Evolutionary conservation across 2,113 vertebrate genomes (phyloP), one percentile per base, ranked within the genome.

Genomic region (Pantherophis guttatus): DNA sequence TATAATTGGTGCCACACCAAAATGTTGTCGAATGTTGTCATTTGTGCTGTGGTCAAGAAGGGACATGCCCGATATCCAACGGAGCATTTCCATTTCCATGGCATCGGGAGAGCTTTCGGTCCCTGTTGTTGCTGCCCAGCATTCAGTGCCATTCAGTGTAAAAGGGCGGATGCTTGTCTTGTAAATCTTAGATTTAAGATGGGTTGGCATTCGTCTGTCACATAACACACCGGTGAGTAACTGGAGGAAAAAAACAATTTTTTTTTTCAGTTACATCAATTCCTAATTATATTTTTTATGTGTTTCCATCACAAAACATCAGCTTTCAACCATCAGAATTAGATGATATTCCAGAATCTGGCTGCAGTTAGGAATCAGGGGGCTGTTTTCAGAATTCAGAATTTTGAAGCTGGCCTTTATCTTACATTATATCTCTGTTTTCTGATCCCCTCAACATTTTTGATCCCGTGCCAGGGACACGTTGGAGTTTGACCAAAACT

Each of bases 391-490:
- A 62, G 91, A 90, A 90, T 58, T 17, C 44, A 33, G 53, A 62
- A 52, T 62, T 59, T 11, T 0, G 91, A 65, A 94, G 54, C 59
- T 70, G 52, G 26, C 93, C 55, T 23, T 59, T 94, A 23, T 54
- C 53, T 93, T 87, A 8, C 39, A 29, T 85, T 86, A 6, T 91
- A 93, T 94, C 91, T 94, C 93, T 94, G 92, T 24, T 94, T 93
- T 93, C 89, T 91, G 90, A 94, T 86, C 55, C 93, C 94, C 89
- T 90, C 59, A 44, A 92, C 48, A 48, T 13, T 62, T 86, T 91
- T 94, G 95, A 93, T 65, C 39, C 58, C 23, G 1, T 17, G 94
- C 95, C 96, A 96, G 91, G 13, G 23, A 44, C 33, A 86, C 62
- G 1, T 0, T 55, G 91, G 65, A 65, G 39, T 85, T 59, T 92